Conservation (phyloP, 2,113 vertebrate genomes). For the Empidonax alnorum region DNA sequence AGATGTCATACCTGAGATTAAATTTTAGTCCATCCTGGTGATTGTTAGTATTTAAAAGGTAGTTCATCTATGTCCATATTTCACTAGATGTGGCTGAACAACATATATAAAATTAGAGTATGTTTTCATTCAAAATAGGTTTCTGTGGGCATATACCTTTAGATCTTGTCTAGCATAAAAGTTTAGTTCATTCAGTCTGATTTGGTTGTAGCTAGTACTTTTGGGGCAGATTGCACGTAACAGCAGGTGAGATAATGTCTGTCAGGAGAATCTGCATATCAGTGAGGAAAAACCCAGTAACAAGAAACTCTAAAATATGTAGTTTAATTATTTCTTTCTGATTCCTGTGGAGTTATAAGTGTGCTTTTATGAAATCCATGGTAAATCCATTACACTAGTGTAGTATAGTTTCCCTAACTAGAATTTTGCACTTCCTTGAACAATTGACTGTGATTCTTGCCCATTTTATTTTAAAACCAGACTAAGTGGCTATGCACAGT, state of each 20-base stretch:
- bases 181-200: background rate
- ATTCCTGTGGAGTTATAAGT: background rate
- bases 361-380: background rate
- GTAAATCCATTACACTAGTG: background rate
- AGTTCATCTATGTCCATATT: background rate
- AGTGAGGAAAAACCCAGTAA: background rate
- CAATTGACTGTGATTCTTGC: background rate
- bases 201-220: background rate
- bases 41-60: background rate
- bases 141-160: background rate
- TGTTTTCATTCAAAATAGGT: background rate
- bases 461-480: background rate
- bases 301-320: background rate
- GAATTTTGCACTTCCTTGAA: background rate
- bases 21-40: background rate
- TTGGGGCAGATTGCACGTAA: background rate
- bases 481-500: background rate
- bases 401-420: background rate
- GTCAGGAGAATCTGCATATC: background rate
- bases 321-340: background rate
- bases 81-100: background rate
- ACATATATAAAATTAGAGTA: background rate
- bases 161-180: background rate
- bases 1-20: background rate
- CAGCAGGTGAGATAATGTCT: background rate